These are phyloP conservation scores for Drosophila colorata DNA, from an alignment of 2,888 invertebrate genomes.

Conservation along the genomic window DNA sequence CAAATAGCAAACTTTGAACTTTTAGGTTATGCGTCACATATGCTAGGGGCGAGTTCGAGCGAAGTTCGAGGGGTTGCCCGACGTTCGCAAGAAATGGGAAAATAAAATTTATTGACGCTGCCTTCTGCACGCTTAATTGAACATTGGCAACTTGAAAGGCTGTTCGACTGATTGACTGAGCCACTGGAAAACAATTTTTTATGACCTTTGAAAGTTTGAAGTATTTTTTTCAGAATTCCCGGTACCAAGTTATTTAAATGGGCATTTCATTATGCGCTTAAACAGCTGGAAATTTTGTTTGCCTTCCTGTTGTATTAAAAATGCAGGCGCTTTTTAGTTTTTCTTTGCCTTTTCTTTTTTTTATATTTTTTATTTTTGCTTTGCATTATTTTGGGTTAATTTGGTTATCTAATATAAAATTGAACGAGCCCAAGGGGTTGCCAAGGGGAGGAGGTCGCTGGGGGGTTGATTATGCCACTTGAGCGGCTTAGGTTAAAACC, in stretches of 20 bases:
- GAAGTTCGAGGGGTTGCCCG: slow-evolving; percentile 41
- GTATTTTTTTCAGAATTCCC: slow-evolving; percentile 20
- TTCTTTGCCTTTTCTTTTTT: slow-evolving; percentile 17
- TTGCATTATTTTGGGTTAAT: slow-evolving; percentile 48
- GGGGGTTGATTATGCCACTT: slow-evolving; percentile 72
- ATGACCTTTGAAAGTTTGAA: slow-evolving; percentile 56
- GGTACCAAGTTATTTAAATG: slow-evolving; percentile 67
- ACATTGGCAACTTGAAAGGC: slow-evolving; percentile 77
- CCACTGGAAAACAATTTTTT: slow-evolving; percentile 48
- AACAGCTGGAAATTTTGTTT: slow-evolving; percentile 70
- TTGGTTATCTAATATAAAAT: slow-evolving; percentile 56
- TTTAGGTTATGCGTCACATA: slow-evolving; percentile 60
- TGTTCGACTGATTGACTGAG: slow-evolving; percentile 69
- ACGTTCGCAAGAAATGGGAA: slow-evolving; percentile 18
- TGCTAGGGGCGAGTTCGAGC: slow-evolving; percentile 39
- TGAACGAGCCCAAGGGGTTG: slow-evolving; percentile 43
- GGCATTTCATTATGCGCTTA: slow-evolving; percentile 67
- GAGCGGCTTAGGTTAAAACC: slow-evolving; percentile 74
- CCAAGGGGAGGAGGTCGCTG: slow-evolving; percentile 15
- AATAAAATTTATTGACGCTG: slow-evolving; percentile 73
- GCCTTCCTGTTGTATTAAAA: slow-evolving; percentile 47
- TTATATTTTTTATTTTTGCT: slow-evolving; percentile 25
- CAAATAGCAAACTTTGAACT: slow-evolving; percentile 66
- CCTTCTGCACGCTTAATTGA: slow-evolving; percentile 75
- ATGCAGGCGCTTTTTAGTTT: slow-evolving; percentile 62